Evolutionary conservation across 2,888 invertebrate species (phyloP).

Genomic region (Tubulanus polymorphus): DNA sequence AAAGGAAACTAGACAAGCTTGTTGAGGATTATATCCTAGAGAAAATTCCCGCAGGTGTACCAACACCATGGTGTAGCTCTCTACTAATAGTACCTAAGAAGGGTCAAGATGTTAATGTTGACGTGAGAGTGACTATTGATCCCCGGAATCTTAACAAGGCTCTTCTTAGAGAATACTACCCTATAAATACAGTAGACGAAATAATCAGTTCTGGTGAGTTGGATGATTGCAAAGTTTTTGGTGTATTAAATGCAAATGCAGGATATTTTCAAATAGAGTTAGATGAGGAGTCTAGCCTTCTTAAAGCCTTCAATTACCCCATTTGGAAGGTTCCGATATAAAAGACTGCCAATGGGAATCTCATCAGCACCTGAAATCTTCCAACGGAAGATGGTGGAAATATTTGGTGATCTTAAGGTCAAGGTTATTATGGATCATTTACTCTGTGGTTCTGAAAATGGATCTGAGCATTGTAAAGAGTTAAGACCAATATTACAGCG

Average conservation of each 20-base stretch:
- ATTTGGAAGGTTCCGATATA: slow-evolving; percentile 1
- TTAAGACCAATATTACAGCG: background rate
- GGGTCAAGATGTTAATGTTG: too few relatives aligned
- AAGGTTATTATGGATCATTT: background rate
- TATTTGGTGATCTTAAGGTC: background rate
- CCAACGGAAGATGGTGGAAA: too few relatives aligned
- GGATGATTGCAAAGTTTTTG: too few relatives aligned
- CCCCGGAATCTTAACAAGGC: slow-evolving; percentile 14
- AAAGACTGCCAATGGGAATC: slow-evolving; percentile 8
- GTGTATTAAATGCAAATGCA: slow-evolving; percentile 1
- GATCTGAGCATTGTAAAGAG: slow-evolving; percentile 1
- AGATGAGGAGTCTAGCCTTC: background rate
- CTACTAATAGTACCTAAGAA: slow-evolving; percentile 1
- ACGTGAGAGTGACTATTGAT: slow-evolving; percentile 13
- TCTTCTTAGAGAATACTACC: slow-evolving; percentile 11
- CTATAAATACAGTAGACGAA: slow-evolving; percentile 9
- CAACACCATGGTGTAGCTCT: slow-evolving; percentile 2
- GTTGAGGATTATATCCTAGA: background rate
- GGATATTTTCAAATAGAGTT: slow-evolving; percentile 3
- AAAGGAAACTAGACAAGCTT: background rate
- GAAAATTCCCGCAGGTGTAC: background rate
- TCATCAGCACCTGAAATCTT: slow-evolving; percentile 9
- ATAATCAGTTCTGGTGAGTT: too few relatives aligned
- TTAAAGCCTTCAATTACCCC: background rate
- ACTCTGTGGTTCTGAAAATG: background rate